Evolutionary conservation across 2,888 invertebrate species (phyloP).

Genomic region (Argyresthia albistria): DNA sequence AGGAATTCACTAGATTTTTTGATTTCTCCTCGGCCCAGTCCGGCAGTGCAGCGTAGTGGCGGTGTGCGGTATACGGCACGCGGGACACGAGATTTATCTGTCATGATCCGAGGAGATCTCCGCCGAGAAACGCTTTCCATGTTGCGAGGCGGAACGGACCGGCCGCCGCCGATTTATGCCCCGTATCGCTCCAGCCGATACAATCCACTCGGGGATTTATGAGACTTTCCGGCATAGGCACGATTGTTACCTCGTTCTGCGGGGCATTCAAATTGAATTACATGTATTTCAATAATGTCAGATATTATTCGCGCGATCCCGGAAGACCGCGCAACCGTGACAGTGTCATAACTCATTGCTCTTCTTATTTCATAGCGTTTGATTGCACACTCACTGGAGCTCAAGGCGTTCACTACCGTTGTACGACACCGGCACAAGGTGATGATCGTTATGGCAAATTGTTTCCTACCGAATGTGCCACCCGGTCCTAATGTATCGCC

Average conservation of each 20-base stretch:
- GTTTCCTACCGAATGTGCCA: conserved; percentile 28
- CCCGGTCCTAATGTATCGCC: conserved; percentile 27
- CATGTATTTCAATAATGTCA: not conserved
- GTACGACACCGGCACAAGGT: conserved; percentile 21
- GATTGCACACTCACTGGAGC: not conserved
- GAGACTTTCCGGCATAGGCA: conserved; percentile 12
- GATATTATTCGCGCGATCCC: not conserved
- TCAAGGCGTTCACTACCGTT: conserved; percentile 1
- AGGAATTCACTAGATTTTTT: not conserved
- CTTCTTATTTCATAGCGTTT: not conserved
- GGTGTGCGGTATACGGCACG: conserved; percentile 20
- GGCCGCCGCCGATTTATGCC: conserved; percentile 34
- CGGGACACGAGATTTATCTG: conserved; percentile 35
- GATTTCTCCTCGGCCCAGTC: not conserved
- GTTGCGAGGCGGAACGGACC: conserved; percentile 45
- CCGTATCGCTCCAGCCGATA: conserved; percentile 27
- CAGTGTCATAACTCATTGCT: not conserved
- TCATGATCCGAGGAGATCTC: conserved; percentile 38
- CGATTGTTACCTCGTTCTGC: conserved; percentile 3
- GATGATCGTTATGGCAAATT: conserved; percentile 36
- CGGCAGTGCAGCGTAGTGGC: not conserved
- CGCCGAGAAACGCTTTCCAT: conserved; percentile 52
- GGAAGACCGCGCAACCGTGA: not conserved
- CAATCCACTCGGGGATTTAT: conserved; percentile 34
- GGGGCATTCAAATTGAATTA: conserved; percentile 3